Evolutionary conservation across 2,113 vertebrate genomes (phyloP).

Genomic region (Entosphenus tridentatus): DNA sequence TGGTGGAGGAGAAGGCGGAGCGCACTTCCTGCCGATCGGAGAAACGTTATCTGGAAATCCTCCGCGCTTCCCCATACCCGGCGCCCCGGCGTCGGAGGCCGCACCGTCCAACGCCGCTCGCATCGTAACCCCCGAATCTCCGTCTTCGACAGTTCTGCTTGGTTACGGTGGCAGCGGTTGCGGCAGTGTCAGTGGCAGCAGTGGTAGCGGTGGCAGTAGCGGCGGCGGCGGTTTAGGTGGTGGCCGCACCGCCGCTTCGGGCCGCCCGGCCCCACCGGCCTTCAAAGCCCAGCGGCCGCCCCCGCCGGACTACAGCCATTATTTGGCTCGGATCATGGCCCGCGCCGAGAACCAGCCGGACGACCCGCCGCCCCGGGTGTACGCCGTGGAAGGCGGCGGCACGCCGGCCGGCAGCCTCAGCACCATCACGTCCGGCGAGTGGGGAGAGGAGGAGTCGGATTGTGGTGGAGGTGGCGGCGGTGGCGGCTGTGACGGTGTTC

Average conservation of each 20-base stretch:
- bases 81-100: too few species aligned
- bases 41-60: too few species aligned
- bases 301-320: slow-evolving; percentile 30
- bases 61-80: too few species aligned
- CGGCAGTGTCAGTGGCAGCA: neutral
- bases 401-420: slow-evolving; percentile 38
- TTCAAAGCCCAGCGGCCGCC: neutral
- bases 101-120: too few species aligned
- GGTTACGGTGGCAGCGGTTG: too few species aligned
- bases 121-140: too few species aligned
- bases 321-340: slow-evolving; percentile 31
- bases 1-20: too few species aligned
- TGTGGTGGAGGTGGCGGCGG: too few species aligned
- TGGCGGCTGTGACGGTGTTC: too few species aligned
- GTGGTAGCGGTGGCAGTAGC: neutral
- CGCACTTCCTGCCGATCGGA: too few species aligned
- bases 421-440: slow-evolving; percentile 29
- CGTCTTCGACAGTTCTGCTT: too few species aligned
- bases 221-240: slow-evolving; percentile 7
- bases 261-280: neutral
- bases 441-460: slow-evolving; percentile 17
- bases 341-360: slow-evolving; percentile 26
- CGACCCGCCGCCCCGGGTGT: slow-evolving; percentile 29
- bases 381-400: slow-evolving; percentile 38
- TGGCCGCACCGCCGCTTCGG: neutral